Evolutionary conservation across 2,888 invertebrate genomes (phyloP).

Genomic region (Tenthredo scrophulariae): DNA sequence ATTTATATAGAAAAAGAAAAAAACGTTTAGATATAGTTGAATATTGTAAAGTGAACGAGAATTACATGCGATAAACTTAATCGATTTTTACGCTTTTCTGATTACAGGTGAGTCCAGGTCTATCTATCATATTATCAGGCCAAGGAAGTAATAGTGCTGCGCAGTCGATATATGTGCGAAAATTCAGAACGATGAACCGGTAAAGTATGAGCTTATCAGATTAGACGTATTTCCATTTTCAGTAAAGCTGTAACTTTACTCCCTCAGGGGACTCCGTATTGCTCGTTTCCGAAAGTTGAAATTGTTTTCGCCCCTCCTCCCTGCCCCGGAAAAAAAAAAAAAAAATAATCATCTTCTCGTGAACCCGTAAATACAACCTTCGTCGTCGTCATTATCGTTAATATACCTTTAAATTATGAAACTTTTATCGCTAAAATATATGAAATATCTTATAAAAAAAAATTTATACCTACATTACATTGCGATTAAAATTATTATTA

Average conservation of each 20-base stretch:
- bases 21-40: neutral
- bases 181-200: neutral
- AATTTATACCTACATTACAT: no score
- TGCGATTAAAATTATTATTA: no score
- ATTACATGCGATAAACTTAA: neutral
- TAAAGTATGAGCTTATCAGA: conserved; percentile 1
- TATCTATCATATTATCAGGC: neutral
- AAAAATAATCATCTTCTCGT: neutral
- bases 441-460: no score
- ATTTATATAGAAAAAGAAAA: neutral
- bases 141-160: neutral
- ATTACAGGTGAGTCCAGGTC: conserved; percentile 47
- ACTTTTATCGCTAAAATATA: no score
- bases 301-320: neutral
- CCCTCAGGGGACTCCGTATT: neutral
- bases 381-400: neutral
- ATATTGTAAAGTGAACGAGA: neutral
- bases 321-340: neutral
- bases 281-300: conserved; percentile 30
- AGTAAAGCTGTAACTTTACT: neutral
- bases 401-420: no score
- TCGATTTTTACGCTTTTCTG: conserved; percentile 30
- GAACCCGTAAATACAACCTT: neutral
- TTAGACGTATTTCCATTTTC: conserved; percentile 25
- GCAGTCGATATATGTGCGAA: neutral